phyloP scores from a whole-genome alignment of 2,113 vertebrate genomes.

The Cathartes aura region DNA sequence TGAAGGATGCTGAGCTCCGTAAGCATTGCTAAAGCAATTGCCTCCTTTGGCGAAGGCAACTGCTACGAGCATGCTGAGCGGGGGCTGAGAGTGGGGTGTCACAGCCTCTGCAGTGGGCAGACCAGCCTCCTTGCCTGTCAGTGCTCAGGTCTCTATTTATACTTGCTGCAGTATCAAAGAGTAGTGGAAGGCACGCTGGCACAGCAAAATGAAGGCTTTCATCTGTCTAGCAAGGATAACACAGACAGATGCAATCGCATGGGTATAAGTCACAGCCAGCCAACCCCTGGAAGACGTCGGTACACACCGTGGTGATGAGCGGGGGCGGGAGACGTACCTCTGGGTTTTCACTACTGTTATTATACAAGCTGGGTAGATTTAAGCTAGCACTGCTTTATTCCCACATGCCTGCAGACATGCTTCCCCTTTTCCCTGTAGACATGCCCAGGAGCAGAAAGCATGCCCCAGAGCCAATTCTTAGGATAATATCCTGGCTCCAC shows the following conservation, averaged over 20 bases:
- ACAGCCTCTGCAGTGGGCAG: not conserved
- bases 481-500: not conserved
- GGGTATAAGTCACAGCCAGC: not conserved
- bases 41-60: not conserved
- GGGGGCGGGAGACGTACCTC: not conserved
- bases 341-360: not conserved
- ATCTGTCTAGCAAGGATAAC: not conserved
- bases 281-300: not conserved
- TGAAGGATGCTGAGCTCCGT: not conserved
- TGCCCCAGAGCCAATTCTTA: not conserved
- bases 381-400: not conserved
- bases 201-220: not conserved
- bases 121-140: not conserved
- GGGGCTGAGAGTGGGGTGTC: not conserved
- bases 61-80: fast-evolving
- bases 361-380: not conserved
- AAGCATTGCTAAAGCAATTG: not conserved
- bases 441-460: not conserved
- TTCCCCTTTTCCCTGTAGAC: not conserved
- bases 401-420: not conserved
- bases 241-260: not conserved
- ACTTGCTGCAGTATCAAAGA: not conserved
- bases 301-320: not conserved
- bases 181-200: not conserved
- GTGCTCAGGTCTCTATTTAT: not conserved